Base-by-base conservation (phyloP, 2,888 invertebrate species). In the Sphaerophoria rueppellii region DNA sequence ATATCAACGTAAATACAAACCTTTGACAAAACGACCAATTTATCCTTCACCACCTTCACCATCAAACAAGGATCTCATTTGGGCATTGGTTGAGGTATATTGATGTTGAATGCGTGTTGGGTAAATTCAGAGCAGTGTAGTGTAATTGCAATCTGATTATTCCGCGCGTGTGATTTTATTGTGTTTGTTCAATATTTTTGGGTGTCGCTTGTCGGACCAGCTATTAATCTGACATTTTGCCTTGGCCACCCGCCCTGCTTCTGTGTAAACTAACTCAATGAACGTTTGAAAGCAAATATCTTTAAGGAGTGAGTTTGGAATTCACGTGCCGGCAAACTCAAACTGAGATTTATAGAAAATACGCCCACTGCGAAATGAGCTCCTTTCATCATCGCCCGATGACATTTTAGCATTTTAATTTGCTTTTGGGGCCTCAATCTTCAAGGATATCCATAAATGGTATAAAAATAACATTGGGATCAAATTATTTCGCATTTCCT, bases 81-180 rank as follows among this genome's bases (percentile, higher is more conserved):
- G 67, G 58, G 24, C 24, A 24, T 24, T 24, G 24, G 24, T 24
- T 24, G 1, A 24, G 24, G 24, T 24, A 24, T 40, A 40, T 71
- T 48, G 61, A 70, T 78, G 54, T 71, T 52, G 9, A 52, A 52
- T 37, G 12, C 37, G 2, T 37, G 48, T n/a, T 0, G 14, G 40
- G 9, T 43, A 16, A 6, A 40, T 24, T 24, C 24, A 37, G 24
- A 50, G 12, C 24, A 24, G 9, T 43, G 40, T 4, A 61, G 46
- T 40, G 63, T 85, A 85, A 85, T 85, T 85, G 85, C 81, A 85
- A 85, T 85, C 85, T 85, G 85, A 85, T 85, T 85, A 85, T 85
- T 85, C 85, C 85, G 85, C 85, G 81, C 85, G 85, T 85, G 85
- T 81, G 85, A 76, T 77, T 85, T 85, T 69, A 81, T 81, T 85